Base-by-base conservation (phyloP, 2,113 vertebrate species). In the Microtus oregoni region DNA sequence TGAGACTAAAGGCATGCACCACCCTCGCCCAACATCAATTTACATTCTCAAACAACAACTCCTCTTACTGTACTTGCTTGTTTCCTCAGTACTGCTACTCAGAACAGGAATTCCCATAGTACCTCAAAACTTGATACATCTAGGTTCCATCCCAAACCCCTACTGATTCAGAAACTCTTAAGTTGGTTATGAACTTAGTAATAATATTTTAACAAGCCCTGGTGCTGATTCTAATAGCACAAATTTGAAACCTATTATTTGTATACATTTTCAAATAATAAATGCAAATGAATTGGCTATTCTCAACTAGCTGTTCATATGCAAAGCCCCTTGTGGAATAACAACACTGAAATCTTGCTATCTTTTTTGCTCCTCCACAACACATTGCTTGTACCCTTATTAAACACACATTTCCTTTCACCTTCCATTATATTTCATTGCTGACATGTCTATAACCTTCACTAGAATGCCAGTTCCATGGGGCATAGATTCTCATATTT, bases 401-500 rank as follows among this genome's bases (percentile, higher is more conserved):
- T 89, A 95, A 98, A 81, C 32, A 92, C 5, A 22, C 67, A 94
- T 97, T 97, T 89, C 58, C 55, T 90, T 97, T 92, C 67, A 94
- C 89, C 24, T 94, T 96, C 78, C 77, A 35, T 95, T 94, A 67
- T 95, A 95, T 86, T 92, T 97, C 82, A 92, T 92, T 94, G 77
- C 55, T 95, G 95, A 89, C 82, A 86, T 91, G 47, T 89, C 93
- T 95, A n/a, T 92, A 89, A 94, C 82, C 91, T 97, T 96, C 91
- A 86, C 52, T 75, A 89, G 38, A 94, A 92, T 95, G 55, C 93
- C 94, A 92, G 82, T 91, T 95, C 82, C 86, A 83, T 83, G 82
- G 89, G 67, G 78, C 86, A 95, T 96, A 67, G 28, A 96, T 89
- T 96, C 82, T 96, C 61, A 92, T 96, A 92, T 91, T 97, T 97